Conservation (phyloP, 2,888 invertebrate species). For the Nomada ferruginata region DNA sequence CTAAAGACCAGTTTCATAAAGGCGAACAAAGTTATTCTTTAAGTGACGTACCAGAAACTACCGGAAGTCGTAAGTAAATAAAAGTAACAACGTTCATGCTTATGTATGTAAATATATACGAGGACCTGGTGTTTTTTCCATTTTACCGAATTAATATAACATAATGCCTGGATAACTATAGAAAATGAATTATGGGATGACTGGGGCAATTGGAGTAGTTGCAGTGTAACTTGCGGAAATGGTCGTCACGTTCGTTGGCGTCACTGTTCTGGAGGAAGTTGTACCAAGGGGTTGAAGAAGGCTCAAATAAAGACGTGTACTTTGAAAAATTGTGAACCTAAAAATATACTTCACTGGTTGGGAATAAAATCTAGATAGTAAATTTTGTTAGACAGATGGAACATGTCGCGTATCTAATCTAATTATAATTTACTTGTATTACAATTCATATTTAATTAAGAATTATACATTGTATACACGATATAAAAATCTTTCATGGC, state of each 20-base stretch:
- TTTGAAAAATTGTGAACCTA: constrained; percentile 62
- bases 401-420: neutral
- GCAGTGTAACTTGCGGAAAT: constrained; percentile 74
- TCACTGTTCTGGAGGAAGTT: constrained; percentile 66
- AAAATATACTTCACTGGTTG: constrained; percentile 71
- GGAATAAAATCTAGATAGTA: constrained; percentile 60
- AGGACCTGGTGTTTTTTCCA: neutral
- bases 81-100: no score
- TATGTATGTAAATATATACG: neutral
- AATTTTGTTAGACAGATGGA: neutral
- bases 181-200: constrained; percentile 59
- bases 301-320: constrained; percentile 73
- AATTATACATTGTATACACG: neutral
- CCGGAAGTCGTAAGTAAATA: constrained; percentile 21
- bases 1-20: neutral
- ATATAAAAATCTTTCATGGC: no score
- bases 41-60: neutral
- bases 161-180: constrained; percentile 11
- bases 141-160: neutral
- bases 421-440: neutral
- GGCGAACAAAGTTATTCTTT: neutral
- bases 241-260: constrained; percentile 76
- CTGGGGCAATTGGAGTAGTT: constrained; percentile 72
- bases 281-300: constrained; percentile 70
- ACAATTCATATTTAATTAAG: neutral